Evolutionary conservation across 1,140 invertebrate genomes (phyloP).

Genomic region (Plutomurus gul): DNA sequence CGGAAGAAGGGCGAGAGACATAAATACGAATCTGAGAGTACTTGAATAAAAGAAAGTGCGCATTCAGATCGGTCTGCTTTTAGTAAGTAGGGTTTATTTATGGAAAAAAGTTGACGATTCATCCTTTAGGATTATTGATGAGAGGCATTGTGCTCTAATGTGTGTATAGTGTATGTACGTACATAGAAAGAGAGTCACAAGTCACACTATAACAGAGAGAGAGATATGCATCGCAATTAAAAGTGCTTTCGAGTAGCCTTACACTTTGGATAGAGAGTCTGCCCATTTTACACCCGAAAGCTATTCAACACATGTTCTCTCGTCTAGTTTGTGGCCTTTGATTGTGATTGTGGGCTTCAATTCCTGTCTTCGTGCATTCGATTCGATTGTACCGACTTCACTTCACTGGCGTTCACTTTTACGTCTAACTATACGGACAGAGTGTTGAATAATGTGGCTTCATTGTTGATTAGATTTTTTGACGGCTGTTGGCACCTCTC

Average conservation of each 20-base stretch:
- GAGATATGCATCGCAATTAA: slow-evolving; percentile 20
- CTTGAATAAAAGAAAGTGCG: background rate
- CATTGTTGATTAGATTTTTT: slow-evolving; percentile 45
- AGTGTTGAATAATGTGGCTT: slow-evolving; percentile 36
- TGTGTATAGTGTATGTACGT: background rate
- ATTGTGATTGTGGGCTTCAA: slow-evolving; percentile 6
- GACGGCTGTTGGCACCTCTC: slow-evolving; percentile 25
- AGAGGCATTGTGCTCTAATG: slow-evolving; percentile 30
- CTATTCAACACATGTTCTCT: background rate
- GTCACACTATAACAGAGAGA: background rate
- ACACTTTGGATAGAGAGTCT: background rate
- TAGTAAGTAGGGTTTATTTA: background rate
- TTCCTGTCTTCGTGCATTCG: background rate
- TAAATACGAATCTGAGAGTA: background rate
- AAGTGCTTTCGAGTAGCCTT: background rate
- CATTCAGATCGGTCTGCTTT: background rate
- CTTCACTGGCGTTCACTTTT: background rate
- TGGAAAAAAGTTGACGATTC: slow-evolving; percentile 42
- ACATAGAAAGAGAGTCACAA: background rate
- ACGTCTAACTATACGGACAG: background rate
- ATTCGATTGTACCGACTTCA: background rate
- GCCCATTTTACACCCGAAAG: background rate
- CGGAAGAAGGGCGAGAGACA: background rate
- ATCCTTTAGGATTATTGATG: slow-evolving; percentile 40
- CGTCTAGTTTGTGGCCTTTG: background rate